These are phyloP conservation scores for Lutjanus campechanus DNA, from an alignment of 2,797 vertebrate species.

Conservation along the genomic window DNA sequence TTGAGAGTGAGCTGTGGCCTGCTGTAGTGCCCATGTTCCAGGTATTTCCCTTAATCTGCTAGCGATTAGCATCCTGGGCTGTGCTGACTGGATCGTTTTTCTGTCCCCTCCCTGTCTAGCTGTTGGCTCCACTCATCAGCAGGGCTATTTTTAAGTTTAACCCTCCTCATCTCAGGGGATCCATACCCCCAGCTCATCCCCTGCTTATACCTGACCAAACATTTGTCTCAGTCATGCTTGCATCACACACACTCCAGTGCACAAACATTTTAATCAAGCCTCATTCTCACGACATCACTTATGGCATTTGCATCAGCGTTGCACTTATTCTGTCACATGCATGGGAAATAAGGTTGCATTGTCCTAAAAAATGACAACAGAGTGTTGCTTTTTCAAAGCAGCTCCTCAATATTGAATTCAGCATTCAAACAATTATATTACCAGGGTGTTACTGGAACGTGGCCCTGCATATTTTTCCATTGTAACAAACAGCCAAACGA, in stretches of 20 bases:
- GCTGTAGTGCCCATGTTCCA: conserved; percentile 17
- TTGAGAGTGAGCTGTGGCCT: conserved; percentile 42
- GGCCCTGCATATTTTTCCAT: conserved; percentile 19
- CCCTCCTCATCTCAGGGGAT: conserved; percentile 63
- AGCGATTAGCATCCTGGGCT: conserved; percentile 68
- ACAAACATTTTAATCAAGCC: conserved; percentile 42
- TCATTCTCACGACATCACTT: conserved; percentile 23
- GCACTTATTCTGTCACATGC: conserved; percentile 21
- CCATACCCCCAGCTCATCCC: conserved; percentile 55
- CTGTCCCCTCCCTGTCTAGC: conserved; percentile 67
- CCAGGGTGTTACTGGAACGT: conserved; percentile 26
- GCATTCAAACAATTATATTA: conserved; percentile 38
- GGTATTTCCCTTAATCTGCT: conserved; percentile 71
- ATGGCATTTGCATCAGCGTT: conserved; percentile 22
- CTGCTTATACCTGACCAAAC: conserved; percentile 58
- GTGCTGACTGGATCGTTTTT: conserved; percentile 73
- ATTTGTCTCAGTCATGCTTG: conserved; percentile 41
- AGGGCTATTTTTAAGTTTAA: conserved; percentile 80
- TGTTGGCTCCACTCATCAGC: conserved; percentile 74
- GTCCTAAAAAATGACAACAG: conserved; percentile 1
- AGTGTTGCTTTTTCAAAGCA: conserved; percentile 8
- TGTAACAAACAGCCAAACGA: conserved; percentile 50
- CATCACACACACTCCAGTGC: conserved; percentile 24
- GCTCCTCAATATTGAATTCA: conserved; percentile 13
- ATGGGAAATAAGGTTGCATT: conserved; percentile 10